phyloP scores from a whole-genome alignment of 2,797 vertebrate genomes.

The Acanthiza pusilla region DNA sequence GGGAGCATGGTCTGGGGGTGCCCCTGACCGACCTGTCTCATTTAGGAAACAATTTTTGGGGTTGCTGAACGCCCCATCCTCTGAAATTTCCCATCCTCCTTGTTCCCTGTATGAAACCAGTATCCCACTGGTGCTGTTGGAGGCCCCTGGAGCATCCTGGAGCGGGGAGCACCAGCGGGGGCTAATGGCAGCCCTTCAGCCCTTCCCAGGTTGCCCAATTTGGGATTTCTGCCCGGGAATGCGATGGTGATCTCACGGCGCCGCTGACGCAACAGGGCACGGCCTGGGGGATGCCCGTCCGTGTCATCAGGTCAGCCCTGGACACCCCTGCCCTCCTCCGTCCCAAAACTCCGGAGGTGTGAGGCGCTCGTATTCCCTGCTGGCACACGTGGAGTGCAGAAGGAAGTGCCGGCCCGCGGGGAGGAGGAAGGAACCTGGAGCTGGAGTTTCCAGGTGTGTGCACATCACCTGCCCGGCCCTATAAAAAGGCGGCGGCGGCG shows the following conservation, averaged over 20 bases:
- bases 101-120: neutral
- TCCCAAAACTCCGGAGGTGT: accelerated
- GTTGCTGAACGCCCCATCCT: neutral
- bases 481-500: conserved; percentile 39
- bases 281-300: neutral
- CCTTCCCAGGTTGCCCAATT: conserved; percentile 66
- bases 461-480: conserved; percentile 33
- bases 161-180: neutral
- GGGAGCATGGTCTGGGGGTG: neutral
- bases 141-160: neutral
- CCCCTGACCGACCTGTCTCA: too few relatives aligned
- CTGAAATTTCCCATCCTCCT: neutral
- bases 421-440: conserved; percentile 33
- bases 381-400: neutral
- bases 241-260: neutral
- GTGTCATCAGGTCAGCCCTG: neutral
- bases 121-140: accelerated
- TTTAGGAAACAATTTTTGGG: neutral
- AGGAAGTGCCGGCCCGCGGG: conserved; percentile 27
- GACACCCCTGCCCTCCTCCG: neutral
- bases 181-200: neutral
- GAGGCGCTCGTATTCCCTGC: neutral
- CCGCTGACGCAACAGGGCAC: neutral
- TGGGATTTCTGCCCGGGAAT: conserved; percentile 4
- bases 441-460: conserved; percentile 68